Conservation (phyloP, 2,113 vertebrate species). For the Tamias sibiricus region DNA sequence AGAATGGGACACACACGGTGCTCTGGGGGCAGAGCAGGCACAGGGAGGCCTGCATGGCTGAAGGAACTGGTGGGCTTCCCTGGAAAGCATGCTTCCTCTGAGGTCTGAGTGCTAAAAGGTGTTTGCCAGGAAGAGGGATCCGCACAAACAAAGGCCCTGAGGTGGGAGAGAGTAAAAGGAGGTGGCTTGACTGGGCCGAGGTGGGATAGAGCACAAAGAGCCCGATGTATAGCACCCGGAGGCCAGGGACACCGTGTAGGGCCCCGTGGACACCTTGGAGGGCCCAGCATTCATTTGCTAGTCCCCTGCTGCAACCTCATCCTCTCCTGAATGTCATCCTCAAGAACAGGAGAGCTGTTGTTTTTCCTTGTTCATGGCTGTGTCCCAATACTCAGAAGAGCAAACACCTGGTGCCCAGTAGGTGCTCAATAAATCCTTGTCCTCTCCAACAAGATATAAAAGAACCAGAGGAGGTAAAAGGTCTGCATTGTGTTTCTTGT, state of each 20-base stretch:
- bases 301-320: accelerated
- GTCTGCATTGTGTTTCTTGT: accelerated
- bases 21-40: not conserved
- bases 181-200: no score
- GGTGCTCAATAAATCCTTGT: not conserved
- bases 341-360: not conserved
- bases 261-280: not conserved
- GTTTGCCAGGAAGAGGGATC: not conserved
- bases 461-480: not conserved
- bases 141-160: not conserved
- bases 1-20: no score
- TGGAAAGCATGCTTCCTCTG: not conserved
- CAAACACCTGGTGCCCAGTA: accelerated
- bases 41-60: not conserved
- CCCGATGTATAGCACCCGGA: no score
- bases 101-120: not conserved
- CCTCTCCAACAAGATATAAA: not conserved
- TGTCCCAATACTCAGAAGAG: not conserved
- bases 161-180: not conserved
- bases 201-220: not conserved
- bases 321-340: not conserved
- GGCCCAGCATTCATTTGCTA: accelerated
- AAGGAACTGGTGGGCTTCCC: not conserved
- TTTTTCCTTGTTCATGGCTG: not conserved
- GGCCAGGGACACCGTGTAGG: not conserved